Percentiles rank a stretch among this genome's conserved stretches.
phyloP scores from a whole-genome alignment of 2,888 invertebrate species.

The Drosophila barbarae region DNA sequence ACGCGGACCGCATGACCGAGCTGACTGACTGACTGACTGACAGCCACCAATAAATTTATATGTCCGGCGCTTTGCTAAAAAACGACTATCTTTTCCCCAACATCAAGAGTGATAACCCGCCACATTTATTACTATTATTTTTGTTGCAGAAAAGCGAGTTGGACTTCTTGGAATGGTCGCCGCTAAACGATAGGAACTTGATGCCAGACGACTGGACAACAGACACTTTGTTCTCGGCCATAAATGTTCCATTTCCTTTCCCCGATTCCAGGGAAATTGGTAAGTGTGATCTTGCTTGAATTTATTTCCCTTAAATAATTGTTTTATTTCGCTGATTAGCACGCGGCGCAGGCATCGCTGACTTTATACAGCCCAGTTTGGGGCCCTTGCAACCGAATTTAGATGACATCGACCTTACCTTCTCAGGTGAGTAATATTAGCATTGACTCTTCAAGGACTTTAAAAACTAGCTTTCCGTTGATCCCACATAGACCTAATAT shows the following conservation, averaged over 20 bases:
- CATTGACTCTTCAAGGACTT: not conserved
- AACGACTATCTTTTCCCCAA: not conserved
- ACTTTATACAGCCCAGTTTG: conserved; percentile 99
- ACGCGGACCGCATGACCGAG: not conserved
- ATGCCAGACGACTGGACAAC: conserved; percentile 84
- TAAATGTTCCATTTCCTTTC: conserved; percentile 92
- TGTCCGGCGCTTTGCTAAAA: not conserved
- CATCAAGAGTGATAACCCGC: conserved; percentile 1
- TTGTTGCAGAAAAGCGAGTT: conserved; percentile 79
- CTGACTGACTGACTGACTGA: conserved; percentile 2
- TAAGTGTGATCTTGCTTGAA: conserved; percentile 77
- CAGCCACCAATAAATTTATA: not conserved
- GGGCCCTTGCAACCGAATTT: conserved; percentile 97
- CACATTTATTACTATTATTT: conserved; percentile 10
- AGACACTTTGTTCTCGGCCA: conserved; percentile 92
- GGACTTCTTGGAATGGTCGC: conserved; percentile 80
- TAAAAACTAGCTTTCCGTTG: not conserved
- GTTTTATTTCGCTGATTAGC: conserved; percentile 50
- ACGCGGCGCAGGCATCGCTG: conserved; percentile 91
- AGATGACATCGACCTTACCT: conserved; percentile 93
- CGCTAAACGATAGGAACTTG: conserved; percentile 77
- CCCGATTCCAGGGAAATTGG: conserved; percentile 98
- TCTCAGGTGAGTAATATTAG: conserved; percentile 83
- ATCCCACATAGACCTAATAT: conserved; percentile 72
- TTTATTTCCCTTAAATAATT: no score